Base-by-base conservation (phyloP, 1,140 invertebrate genomes). In the Stenopsyche tienmushanensis region DNA sequence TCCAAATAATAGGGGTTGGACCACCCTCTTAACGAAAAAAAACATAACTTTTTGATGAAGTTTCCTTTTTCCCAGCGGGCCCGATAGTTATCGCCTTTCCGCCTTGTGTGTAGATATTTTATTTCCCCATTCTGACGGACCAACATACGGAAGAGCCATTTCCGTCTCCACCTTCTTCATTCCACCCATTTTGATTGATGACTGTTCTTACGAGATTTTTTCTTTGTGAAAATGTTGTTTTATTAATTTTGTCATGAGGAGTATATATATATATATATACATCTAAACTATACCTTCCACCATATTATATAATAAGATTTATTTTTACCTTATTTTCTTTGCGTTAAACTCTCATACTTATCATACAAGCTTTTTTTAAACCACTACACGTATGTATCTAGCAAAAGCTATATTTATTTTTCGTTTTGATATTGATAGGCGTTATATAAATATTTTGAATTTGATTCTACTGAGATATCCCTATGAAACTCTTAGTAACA, bases 1-100 rank as follows among this genome's bases (percentile, higher is more conserved):
- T 8, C 23, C 26, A 55, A 55, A 34, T 25, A 7, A 34, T 13
- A 5, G 29, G 5, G 29, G 29, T 5, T 5, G 29, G 29, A 49
- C 47, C 17, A 17, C 21, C 21, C 3, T 20, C 47, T 17, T 20
- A 5, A 24, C 25, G 42, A 57, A 55, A 47, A 23, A 44, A 64
- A 64, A 65, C 45, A 65, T 45, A 65, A 66, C 57, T 62, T 66
- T 62, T 66, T 62, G 64, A 66, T 66, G 58, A 66, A 66, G 57
- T 66, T 66, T 66, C 42, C 50, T 9, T 15, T 20, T 18, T 53
- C 49, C 58, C 64, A 13, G 7, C 9, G 25, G 64, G 24, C 13
- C 41, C 25, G 25, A 21, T 50, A 50, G 64, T 62, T 62, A 60
- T 66, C 57, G 42, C 64, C 57, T 20, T 17, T 23, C 25, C 25